Evolutionary conservation across 1,140 invertebrate genomes (phyloP), one percentile per base, ranked within the genome.

Genomic region (Holotrichia oblita): DNA sequence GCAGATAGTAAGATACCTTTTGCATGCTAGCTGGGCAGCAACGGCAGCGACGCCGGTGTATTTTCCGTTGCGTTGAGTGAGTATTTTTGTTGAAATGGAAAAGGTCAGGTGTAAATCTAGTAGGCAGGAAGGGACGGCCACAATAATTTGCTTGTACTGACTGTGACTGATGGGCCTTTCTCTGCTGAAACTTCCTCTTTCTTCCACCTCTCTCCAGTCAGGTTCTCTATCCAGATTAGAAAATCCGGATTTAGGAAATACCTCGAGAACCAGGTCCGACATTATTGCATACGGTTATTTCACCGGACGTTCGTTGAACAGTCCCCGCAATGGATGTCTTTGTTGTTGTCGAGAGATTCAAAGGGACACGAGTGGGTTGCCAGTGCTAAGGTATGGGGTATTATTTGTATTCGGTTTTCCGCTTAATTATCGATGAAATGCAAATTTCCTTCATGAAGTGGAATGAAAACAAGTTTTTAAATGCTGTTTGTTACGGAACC

Each of bases 111-210:
- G 82, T 83, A 83, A 83, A 83, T 83, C 80, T 81, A 80, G 79
- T 77, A 80, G 81, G 78, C 81, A 83, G 82, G 81, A 83, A 83
- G 79, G 82, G 82, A 82, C 80, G 61, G 79, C 82, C 82, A 81
- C 81, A 83, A 83, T 83, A 83, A 83, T 83, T 83, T 83, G 82
- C 82, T 82, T 80, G 81, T 78, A 81, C 76, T 82, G 82, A 83
- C 82, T 81, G 82, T 83, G 82, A 83, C 82, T 83, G 82, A 83
- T 83, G 82, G 81, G 81, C 81, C 81, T 83, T 81, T 82, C 79
- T 80, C 61, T 27, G 22, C 14, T 76, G 78, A 14, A 79, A 80
- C 78, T 81, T 83, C 79, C 80, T 80, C 41, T 78, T 77, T 78
- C 75, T 79, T 80, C 27, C 61, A 27, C 20, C 22, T 10, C 61